phyloP scores from a whole-genome alignment of 2,888 invertebrate species.

The Dioctria linearis region DNA sequence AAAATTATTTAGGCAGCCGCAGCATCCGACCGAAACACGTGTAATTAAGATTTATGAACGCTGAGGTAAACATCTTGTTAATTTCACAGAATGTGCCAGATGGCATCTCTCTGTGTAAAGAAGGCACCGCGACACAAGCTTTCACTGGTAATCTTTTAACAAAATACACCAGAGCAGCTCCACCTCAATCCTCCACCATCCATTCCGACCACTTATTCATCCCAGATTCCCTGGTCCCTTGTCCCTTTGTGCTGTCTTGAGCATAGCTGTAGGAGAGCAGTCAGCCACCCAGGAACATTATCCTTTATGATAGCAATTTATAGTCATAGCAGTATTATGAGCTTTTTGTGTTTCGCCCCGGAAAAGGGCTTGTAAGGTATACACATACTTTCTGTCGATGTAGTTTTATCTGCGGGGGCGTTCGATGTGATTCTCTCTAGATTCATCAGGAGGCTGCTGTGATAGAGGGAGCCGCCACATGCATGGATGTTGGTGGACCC shows the following conservation, averaged over 20 bases:
- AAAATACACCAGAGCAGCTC: constrained; percentile 31
- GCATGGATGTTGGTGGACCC: constrained; percentile 9
- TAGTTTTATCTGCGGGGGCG: constrained; percentile 31
- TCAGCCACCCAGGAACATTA: constrained; percentile 51
- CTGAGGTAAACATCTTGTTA: constrained; percentile 62
- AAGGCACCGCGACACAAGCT: constrained; percentile 37
- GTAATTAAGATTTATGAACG: constrained; percentile 62
- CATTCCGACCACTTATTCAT: constrained; percentile 12
- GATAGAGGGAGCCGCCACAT: background rate
- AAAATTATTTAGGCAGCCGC: constrained; percentile 48
- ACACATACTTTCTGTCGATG: constrained; percentile 2
- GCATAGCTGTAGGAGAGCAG: constrained; percentile 28
- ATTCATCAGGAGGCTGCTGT: background rate
- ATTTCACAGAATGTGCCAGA: constrained; percentile 55
- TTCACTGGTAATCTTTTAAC: constrained; percentile 51
- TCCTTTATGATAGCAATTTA: constrained; percentile 58
- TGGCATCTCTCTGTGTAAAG: constrained; percentile 49
- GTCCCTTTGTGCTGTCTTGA: background rate
- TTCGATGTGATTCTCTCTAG: background rate
- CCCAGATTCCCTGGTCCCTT: background rate
- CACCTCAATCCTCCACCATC: constrained; percentile 38
- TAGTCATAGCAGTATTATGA: constrained; percentile 58
- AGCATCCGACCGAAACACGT: constrained; percentile 59
- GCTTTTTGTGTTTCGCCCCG: constrained; percentile 56
- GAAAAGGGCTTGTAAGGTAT: constrained; percentile 14